phyloP scores from a whole-genome alignment of 92 coral and sea anemone species.

The Isaurus tuberculatus region DNA sequence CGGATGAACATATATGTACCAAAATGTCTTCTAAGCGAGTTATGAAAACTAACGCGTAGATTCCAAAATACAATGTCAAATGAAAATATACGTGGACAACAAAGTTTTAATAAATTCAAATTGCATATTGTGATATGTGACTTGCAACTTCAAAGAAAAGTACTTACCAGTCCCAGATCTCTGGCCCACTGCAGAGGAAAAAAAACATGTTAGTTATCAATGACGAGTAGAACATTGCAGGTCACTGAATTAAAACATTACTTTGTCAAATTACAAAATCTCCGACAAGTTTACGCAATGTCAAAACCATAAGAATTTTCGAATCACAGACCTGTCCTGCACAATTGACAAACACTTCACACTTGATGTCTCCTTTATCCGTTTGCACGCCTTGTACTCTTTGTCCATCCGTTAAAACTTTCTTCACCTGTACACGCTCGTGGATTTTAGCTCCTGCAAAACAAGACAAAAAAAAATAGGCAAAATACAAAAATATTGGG shows the following conservation, averaged over 20 bases:
- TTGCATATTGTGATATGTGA: neutral
- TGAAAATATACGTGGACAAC: too few relatives aligned
- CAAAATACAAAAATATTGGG: neutral
- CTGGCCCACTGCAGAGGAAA: conserved; percentile 60
- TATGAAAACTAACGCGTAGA: too few relatives aligned
- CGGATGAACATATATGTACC: too few relatives aligned
- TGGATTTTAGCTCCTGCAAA: conserved; percentile 30
- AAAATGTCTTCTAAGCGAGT: too few relatives aligned
- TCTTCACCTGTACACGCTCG: conserved; percentile 18
- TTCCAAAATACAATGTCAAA: too few relatives aligned
- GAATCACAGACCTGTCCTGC: conserved; percentile 52
- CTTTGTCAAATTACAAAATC: neutral
- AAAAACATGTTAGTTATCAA: neutral
- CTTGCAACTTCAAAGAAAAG: neutral
- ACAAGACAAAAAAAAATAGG: neutral
- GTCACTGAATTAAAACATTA: neutral
- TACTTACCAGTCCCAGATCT: conserved; percentile 64
- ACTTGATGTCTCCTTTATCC: conserved; percentile 53
- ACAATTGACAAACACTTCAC: conserved; percentile 58
- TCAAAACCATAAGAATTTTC: neutral
- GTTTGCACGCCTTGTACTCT: conserved; percentile 47
- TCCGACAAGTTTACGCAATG: neutral
- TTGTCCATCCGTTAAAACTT: conserved; percentile 17
- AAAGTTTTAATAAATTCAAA: neutral
- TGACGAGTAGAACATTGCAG: neutral